Evolutionary conservation across 53 echinoderm and acorn worm genomes (phyloP).

Genomic region (Echinometra lucunter): DNA sequence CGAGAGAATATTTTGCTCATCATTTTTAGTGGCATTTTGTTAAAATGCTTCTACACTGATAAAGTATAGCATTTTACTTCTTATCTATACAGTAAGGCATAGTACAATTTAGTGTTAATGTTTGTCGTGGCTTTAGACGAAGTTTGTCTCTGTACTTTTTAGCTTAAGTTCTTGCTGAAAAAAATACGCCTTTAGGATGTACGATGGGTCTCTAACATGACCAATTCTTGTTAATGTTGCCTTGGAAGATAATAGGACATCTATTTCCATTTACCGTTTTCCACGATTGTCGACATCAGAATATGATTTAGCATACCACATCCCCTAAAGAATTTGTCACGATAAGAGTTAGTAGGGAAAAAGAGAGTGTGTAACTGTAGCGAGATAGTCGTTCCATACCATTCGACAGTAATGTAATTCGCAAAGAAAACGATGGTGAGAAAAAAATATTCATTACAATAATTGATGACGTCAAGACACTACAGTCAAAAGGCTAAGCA

Average conservation of each 20-base stretch:
- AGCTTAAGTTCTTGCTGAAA: too few relatives aligned
- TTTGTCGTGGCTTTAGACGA: too few relatives aligned
- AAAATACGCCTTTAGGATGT: too few relatives aligned
- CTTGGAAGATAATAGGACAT: neutral
- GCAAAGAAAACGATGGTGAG: slow-evolving; percentile 6
- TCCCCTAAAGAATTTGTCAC: neutral
- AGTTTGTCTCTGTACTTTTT: too few relatives aligned
- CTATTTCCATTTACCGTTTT: neutral
- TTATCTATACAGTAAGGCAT: too few relatives aligned
- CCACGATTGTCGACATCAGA: neutral
- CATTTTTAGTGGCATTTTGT: too few relatives aligned
- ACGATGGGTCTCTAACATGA: too few relatives aligned
- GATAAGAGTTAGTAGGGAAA: neutral
- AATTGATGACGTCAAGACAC: slow-evolving; percentile 25
- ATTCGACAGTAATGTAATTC: neutral
- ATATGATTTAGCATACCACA: too few relatives aligned
- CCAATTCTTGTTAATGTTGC: neutral
- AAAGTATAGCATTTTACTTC: too few relatives aligned
- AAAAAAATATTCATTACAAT: neutral
- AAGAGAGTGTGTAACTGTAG: neutral
- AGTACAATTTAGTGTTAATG: too few relatives aligned
- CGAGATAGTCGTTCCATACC: neutral
- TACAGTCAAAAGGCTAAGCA: neutral
- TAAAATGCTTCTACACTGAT: too few relatives aligned
- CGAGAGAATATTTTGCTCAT: too few relatives aligned